Percentiles rank a stretch among this genome's conserved stretches.
Evolutionary conservation across 2,797 vertebrate genomes (phyloP).

Genomic region (Danionella dracula): DNA sequence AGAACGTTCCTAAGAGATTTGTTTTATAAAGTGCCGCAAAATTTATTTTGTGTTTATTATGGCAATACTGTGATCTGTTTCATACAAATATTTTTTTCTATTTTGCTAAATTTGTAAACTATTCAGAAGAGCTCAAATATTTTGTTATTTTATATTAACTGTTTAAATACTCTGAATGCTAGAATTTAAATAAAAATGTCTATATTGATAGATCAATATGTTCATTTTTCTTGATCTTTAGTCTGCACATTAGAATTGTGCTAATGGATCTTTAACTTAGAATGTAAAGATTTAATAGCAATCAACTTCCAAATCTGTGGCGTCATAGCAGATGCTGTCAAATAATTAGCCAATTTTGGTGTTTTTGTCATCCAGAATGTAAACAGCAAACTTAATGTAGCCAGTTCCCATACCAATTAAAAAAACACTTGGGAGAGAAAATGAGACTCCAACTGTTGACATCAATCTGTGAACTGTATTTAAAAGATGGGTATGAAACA

Average conservation of each 20-base stretch:
- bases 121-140: neutral
- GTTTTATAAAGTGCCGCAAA: slow-evolving; percentile 20
- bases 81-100: neutral
- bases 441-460: slow-evolving; percentile 12
- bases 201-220: neutral
- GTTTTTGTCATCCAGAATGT: neutral
- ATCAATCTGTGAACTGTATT: slow-evolving; percentile 36
- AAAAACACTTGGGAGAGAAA: slow-evolving; percentile 1
- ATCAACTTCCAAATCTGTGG: slow-evolving; percentile 23
- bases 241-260: too few relatives aligned
- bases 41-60: slow-evolving; percentile 28
- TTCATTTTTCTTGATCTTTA: too few relatives aligned
- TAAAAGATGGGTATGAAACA: slow-evolving; percentile 18
- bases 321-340: slow-evolving; percentile 26
- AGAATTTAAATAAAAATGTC: neutral
- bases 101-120: too few relatives aligned
- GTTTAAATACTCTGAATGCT: neutral
- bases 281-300: slow-evolving; percentile 53
- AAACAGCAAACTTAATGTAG: slow-evolving; percentile 29
- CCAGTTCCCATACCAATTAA: slow-evolving; percentile 12
- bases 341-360: slow-evolving; percentile 44
- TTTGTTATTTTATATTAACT: too few relatives aligned
- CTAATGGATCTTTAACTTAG: too few relatives aligned
- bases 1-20: slow-evolving; percentile 49
- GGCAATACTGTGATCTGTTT: slow-evolving; percentile 18